Base-by-base conservation (phyloP, 2,888 invertebrate species). In the Creontiades dilutus region DNA sequence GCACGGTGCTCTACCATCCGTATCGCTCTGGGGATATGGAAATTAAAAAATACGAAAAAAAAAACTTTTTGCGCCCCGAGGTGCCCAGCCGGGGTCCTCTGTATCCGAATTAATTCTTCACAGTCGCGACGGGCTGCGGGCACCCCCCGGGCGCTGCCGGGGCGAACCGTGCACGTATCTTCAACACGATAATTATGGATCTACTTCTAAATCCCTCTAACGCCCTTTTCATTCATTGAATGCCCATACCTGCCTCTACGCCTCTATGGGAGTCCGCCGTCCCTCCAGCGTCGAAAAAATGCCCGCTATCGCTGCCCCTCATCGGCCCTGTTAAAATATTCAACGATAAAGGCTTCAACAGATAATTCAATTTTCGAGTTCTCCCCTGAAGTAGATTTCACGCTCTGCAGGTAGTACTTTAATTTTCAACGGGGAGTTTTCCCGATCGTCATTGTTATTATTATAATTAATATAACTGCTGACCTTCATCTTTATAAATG, bases 311-410 rank as follows among this genome's bases (percentile, higher is more conserved):
- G n/a, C 3, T 0, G 0, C 68, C 68, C 68, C 19, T 19, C 68
- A 68, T 68, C 68, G 68, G 23, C 19, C 68, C 68, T 68, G 68
- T 23, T 68, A 68, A 68, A 68, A 68, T 68, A 68, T 68, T 68
- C 68, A 68, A 68, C 68, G 68, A 68, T 68, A 68, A 68, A 23
- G 19, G 23, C 19, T 37, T 37, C 68, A 27, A 68, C 68, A 68
- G 68, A 68, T 68, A 68, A 68, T 68, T 68, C 68, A 68, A 68
- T 68, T 68, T 23, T 19, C 68, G 23, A 68, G 68, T 68, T 68
- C 68, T 5, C 7, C 68, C 68, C 23, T 68, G 68, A 68, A 68
- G 68, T 68, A n/a, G 57, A 68, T 68, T 68, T 68, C 68, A 68
- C 68, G 68, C 68, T 68, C 68, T 27, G 23, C 12, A 68, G 68